Base-by-base conservation (phyloP, 2,797 vertebrate species). In the Halcyon badia region DNA sequence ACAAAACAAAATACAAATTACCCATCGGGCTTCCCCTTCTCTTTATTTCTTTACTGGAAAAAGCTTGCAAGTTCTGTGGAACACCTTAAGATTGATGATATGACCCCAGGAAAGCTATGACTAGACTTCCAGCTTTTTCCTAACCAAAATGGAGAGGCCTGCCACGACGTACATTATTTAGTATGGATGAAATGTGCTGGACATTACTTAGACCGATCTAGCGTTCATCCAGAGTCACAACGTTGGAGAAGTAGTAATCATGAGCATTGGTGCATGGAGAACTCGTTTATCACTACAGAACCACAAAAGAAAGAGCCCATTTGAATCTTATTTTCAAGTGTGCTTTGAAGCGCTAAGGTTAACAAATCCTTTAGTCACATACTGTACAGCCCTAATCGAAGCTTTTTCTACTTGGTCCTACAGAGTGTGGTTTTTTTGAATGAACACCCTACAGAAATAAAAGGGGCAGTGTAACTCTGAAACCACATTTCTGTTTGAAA, bases 261-360 rank as follows among this genome's bases (percentile, higher is more conserved):
- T 44, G 93, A 87, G 87, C 96, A 95, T 19, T 97, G 96, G 89
- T 96, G 96, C 97, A 97, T 97, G 94, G 96, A 97, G 95, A 97
- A 96, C 97, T 97, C 92, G 69, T 97, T 97, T 97, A 95, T 97
- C 97, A 90, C 91, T 83, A 94, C 91, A 90, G 96, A 97, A 95
- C 94, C 91, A 97, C 94, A 82, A 94, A 97, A 97, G 95, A 97
- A 97, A 91, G 41, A 95, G 73, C 91, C 95, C 90, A 96, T 97
- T 83, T 84, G 87, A 94, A 96, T 97, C 96, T 88, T 97, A 96
- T 97, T 97, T 87, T 93, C 76, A 94, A 90, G 93, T 73, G 88
- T 76, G 69, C 95, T 97, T 97, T 98, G 96, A 97, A 97, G 95
- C 91, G 39, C 93, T 96, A 48, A 97, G 87, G 89, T 96, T 96